phyloP scores from a whole-genome alignment of 2,797 vertebrate genomes.

The Buceros bicornis region DNA sequence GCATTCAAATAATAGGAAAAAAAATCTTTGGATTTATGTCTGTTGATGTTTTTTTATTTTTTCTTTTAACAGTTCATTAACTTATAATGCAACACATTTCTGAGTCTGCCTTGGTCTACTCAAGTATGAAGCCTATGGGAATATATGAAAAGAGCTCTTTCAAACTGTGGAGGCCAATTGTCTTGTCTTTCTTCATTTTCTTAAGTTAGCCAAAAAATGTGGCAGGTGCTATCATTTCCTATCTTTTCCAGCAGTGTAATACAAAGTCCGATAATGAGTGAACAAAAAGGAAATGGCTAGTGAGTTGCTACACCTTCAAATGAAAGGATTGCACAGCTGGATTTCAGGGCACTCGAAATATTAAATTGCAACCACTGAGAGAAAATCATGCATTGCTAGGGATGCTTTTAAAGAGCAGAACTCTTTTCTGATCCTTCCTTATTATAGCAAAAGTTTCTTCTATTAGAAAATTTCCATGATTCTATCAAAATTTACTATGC shows the following conservation, averaged over 20 bases:
- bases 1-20: not conserved
- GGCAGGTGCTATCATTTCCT: not conserved
- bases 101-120: not conserved
- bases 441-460: not conserved
- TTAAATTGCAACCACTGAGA: not conserved
- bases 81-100: not conserved
- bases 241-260: not conserved
- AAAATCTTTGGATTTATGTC: not conserved
- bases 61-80: constrained; percentile 6
- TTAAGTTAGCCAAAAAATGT: not conserved
- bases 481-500: not conserved
- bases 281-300: not conserved
- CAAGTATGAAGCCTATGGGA: not conserved
- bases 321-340: not conserved
- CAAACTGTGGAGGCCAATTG: not conserved
- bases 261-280: not conserved
- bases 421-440: not conserved
- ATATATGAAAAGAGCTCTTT: not conserved
- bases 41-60: not conserved
- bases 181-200: not conserved
- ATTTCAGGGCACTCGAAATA: not conserved
- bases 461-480: not conserved
- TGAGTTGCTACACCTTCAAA: not conserved
- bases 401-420: not conserved
- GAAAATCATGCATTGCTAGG: not conserved